Evolutionary conservation across 2,113 vertebrate species (phyloP).

Genomic region (Dasyornis broadbenti): DNA sequence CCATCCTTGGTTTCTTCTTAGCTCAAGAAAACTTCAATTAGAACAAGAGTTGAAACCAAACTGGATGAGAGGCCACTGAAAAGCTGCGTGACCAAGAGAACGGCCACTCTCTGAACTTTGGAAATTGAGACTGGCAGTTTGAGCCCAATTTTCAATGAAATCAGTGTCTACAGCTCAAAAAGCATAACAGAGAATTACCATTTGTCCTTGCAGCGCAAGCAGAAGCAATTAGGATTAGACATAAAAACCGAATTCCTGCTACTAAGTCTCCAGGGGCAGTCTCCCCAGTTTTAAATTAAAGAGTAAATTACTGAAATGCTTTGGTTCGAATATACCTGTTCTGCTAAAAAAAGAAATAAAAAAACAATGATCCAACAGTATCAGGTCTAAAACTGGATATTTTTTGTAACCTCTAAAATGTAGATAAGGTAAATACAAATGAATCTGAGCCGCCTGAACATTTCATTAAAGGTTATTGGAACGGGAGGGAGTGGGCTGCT

Average conservation of each 20-base stretch:
- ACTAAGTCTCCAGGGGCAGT: not conserved
- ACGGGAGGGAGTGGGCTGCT: not conserved
- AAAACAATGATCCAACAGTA: not conserved
- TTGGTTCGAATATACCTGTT: not conserved
- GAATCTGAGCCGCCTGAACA: not conserved
- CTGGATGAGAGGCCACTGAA: constrained; percentile 24
- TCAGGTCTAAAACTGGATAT: not conserved
- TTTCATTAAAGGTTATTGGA: not conserved
- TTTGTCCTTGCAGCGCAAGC: constrained; percentile 23
- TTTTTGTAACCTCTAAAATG: not conserved
- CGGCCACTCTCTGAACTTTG: not conserved
- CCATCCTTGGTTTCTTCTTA: constrained; percentile 22
- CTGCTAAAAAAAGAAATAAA: not conserved
- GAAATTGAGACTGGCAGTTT: constrained; percentile 22
- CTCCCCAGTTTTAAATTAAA: not conserved
- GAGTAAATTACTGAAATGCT: not conserved
- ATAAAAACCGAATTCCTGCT: not conserved
- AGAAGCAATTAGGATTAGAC: constrained; percentile 32
- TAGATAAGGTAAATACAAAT: not conserved
- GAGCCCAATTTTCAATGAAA: constrained; percentile 32
- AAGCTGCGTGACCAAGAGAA: not conserved
- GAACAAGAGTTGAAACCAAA: not conserved
- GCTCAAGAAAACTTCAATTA: constrained; percentile 38
- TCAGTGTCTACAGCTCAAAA: constrained; percentile 39
- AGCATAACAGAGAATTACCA: constrained; percentile 28